phyloP scores from a whole-genome alignment of 2,888 invertebrate species.

The Brachynemurus nebulosus region DNA sequence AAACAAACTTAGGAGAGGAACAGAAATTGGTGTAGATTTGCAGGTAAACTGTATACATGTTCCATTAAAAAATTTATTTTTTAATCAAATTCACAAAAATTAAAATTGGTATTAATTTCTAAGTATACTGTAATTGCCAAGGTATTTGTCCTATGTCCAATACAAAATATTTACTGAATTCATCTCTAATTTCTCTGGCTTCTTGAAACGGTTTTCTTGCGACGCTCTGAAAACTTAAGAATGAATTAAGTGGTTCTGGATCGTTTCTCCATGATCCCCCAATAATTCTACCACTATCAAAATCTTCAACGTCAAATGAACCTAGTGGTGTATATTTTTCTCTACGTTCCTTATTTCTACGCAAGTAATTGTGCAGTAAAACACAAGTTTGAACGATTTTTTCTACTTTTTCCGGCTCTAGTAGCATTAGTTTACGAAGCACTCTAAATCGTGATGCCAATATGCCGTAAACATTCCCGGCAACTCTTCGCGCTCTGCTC shows the following conservation, averaged over 20 bases:
- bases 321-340: conserved; percentile 18
- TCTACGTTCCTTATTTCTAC: conserved; percentile 15
- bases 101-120: no score
- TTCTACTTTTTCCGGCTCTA: conserved; percentile 17
- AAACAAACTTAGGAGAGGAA: no score
- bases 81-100: no score
- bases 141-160: no score
- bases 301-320: conserved; percentile 17
- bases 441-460: conserved; percentile 14
- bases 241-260: neutral
- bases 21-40: no score
- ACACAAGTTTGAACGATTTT: conserved; percentile 17
- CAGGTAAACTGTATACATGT: no score
- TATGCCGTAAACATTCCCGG: no score
- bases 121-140: no score
- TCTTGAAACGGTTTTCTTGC: neutral
- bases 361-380: conserved; percentile 20
- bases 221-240: neutral
- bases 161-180: no score
- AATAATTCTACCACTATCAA: conserved; percentile 13
- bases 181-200: no score
- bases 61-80: no score
- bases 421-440: conserved; percentile 16
- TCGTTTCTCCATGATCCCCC: conserved; percentile 17
- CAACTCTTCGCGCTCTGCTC: no score